phyloP scores from a whole-genome alignment of 2,113 vertebrate genomes.

The Protobothrops flavoviridis region DNA sequence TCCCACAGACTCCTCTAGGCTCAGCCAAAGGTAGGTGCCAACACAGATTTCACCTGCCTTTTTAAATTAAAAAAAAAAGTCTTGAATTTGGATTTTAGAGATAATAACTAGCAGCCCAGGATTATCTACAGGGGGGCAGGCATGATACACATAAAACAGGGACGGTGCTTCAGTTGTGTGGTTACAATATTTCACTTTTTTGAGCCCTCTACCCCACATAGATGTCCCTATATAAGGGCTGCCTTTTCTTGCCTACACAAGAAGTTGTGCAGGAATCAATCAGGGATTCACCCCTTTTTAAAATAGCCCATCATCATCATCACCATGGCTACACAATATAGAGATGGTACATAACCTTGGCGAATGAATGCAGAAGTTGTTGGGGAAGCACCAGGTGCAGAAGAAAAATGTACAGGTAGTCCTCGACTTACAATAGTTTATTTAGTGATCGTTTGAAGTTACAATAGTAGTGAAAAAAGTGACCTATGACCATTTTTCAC shows the following conservation, averaged over 20 bases:
- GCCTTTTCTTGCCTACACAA: neutral
- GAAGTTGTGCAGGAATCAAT: neutral
- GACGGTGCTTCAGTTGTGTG: neutral
- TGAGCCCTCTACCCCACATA: neutral
- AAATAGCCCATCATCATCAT: neutral
- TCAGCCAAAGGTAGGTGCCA: slow-evolving; percentile 71
- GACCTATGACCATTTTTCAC: too few species aligned
- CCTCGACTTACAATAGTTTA: too few species aligned
- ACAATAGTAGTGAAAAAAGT: too few species aligned
- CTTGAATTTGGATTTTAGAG: neutral
- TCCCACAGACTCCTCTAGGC: slow-evolving; percentile 72
- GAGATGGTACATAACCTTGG: neutral
- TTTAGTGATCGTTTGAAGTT: too few species aligned
- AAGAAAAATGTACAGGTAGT: neutral
- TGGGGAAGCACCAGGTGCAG: neutral
- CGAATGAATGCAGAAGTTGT: neutral
- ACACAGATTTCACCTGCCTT: neutral
- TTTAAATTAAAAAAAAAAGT: neutral
- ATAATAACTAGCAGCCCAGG: neutral
- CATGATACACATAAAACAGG: neutral
- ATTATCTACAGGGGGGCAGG: neutral
- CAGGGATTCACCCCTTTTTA: neutral
- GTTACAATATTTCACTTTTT: neutral
- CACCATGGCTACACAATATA: neutral
- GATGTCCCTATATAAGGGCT: neutral